Base-by-base conservation (phyloP, 2,113 vertebrate species). In the Phalacrocorax pelagicus region DNA sequence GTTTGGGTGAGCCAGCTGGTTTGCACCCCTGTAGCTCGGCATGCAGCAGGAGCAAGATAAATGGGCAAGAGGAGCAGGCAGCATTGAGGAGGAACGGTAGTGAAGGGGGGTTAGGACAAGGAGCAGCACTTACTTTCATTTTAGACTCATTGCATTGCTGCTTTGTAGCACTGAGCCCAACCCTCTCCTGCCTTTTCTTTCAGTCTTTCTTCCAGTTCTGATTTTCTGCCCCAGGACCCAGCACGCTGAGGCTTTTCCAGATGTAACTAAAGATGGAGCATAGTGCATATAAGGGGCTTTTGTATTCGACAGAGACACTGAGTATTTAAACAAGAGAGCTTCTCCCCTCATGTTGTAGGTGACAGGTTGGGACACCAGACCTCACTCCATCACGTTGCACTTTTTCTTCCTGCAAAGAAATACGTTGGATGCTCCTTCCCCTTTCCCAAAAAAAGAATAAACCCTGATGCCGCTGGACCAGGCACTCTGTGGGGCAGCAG, bases 201-300 rank as follows among this genome's bases (percentile, higher is more conserved):
- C 52, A 34, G 23, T 36, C 67, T 81, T 75, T 27, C 72, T 92
- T 47, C 57, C 47, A 27, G 38, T 13, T 86, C 59, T 69, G 78
- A 40, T 92, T 94, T 87, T 95, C 78, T 91, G 52, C 65, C 81
- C 72, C 11, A 3, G 24, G 55, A 69, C 81, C 71, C 6, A 2
- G 23, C 72, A 94, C 58, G 46, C 63, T 69, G 72, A 92, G 89
- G 72, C 59, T 89, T 84, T 81, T 22, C 59, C 23, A 19, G 58
- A 21, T 92, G 82, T 66, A 67, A 29, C 30, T 58, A 10, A 74
- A 66, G 69, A 16, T 44, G 36, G 24, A 94, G 15, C 44, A 27
- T 3, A 27, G 69, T 0, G 11, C 12, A 6, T 40, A 5, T 22
- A 27, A 77, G 30, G 83, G 54, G 54, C 23, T 57, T 59, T 38